Evolutionary conservation across 2,113 vertebrate species (phyloP), one percentile per base, ranked within the genome.

Genomic region (Sarotherodon lohbergeri): DNA sequence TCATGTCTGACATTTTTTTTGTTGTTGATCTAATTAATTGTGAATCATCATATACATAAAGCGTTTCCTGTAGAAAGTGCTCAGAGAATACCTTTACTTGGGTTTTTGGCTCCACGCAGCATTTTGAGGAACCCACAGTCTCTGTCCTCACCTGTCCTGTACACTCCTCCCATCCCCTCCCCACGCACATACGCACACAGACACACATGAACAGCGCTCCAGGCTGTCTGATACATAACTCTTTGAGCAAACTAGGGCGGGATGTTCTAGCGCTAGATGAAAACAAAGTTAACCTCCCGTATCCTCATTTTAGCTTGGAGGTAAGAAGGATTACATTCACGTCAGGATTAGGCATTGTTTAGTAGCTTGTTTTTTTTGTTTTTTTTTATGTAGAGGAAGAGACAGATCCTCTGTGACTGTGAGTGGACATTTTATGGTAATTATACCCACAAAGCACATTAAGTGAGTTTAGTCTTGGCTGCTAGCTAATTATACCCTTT

Each of bases 241-340:
- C 90, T 93, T 56, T 39, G 87, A 86, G 90, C 80, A 95, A 98
- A 97, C 91, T 96, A 97, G 97, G 95, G 86, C 97, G 93, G 95
- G 96, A 96, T 97, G 96, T 97, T 97, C 96, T 95, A 94, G 93
- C 91, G 85, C 93, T 91, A 95, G 96, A 95, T 97, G 96, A 95
- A 96, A 97, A 96, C 94, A 93, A 88, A 94, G 93, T 95, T 94
- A 93, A 95, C 93, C 93, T 94, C 80, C 84, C 48, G 39, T 87
- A 96, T 94, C 94, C 95, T 93, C 93, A 95, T 95, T 97, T 97
- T 97, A 97, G 94, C 90, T 94, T 92, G 93, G 94, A 96, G 95
- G 93, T 97, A 97, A 96, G 93, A 93, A 88, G 97, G 96, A 97
- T 97, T 97, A 97, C 94, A 82, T 94, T 94, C 93, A 92, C 93